Percentiles rank a stretch among this genome's conserved stretches.
Evolutionary conservation across 2,113 vertebrate genomes (phyloP).

Genomic region (Strix uralensis): DNA sequence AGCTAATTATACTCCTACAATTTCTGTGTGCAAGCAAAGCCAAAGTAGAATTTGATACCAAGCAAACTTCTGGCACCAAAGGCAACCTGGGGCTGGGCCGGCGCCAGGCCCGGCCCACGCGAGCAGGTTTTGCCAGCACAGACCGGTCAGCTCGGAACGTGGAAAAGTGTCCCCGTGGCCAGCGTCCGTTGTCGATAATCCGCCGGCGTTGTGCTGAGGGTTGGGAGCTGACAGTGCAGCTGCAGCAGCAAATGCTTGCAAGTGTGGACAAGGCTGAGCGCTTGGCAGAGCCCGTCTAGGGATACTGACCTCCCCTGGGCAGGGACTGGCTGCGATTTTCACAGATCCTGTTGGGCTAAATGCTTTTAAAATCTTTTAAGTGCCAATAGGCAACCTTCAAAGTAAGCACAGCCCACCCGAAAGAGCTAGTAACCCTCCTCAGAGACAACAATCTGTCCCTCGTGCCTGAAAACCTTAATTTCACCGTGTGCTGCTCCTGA

Average conservation of each 20-base stretch:
- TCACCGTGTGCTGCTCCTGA: not conserved
- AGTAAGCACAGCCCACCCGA: not conserved
- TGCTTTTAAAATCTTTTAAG: not conserved
- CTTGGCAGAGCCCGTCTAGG: not conserved
- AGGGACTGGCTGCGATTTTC: not conserved
- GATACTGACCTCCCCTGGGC: not conserved
- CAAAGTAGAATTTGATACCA: not conserved
- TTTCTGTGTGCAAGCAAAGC: not conserved
- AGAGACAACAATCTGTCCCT: rapidly evolving
- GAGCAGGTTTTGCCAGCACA: not conserved
- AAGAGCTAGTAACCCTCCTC: not conserved
- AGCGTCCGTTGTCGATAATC: rapidly evolving
- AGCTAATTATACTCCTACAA: not conserved
- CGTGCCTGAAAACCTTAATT: not conserved
- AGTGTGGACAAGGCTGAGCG: not conserved
- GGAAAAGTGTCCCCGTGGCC: not conserved
- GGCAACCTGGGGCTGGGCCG: not conserved
- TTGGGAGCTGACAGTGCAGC: not conserved
- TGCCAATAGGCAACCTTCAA: not conserved
- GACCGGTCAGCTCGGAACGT: rapidly evolving
- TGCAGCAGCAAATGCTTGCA: not conserved
- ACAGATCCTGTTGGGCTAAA: not conserved
- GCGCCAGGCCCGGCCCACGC: not conserved
- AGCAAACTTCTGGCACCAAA: not conserved
- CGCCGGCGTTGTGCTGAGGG: rapidly evolving